Evolutionary conservation across 2,113 vertebrate genomes (phyloP).

Genomic region (Petroica traversi): DNA sequence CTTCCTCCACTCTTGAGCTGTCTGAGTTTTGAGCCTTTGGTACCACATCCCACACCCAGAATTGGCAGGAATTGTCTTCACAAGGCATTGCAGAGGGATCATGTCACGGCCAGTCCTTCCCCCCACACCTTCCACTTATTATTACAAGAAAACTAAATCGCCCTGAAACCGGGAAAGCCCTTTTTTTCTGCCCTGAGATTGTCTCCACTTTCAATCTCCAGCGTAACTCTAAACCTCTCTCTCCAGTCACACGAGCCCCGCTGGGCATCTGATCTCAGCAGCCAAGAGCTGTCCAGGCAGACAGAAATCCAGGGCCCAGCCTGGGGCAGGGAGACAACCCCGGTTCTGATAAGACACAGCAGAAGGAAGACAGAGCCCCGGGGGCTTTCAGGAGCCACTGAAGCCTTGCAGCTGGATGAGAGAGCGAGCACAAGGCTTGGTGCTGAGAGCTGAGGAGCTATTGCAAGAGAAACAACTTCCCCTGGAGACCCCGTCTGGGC

Average conservation of each 20-base stretch:
- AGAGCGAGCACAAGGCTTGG: not conserved
- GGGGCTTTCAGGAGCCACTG: not conserved
- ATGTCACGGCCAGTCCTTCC: not conserved
- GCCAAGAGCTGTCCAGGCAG: not conserved
- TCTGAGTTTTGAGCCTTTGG: not conserved
- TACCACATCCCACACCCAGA: not conserved
- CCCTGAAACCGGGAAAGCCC: not conserved
- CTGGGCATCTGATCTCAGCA: not conserved
- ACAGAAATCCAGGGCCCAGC: not conserved
- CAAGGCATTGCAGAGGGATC: not conserved
- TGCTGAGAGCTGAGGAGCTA: not conserved
- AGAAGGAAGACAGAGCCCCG: not conserved
- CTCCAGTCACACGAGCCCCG: not conserved
- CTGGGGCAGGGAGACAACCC: not conserved
- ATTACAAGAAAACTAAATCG: not conserved
- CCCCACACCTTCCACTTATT: not conserved
- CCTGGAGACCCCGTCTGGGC: not conserved
- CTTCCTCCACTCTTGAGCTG: not conserved
- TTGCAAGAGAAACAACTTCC: not conserved
- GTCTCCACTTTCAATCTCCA: not conserved
- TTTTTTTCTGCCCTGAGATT: not conserved
- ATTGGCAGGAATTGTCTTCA: not conserved
- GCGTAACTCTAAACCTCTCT: not conserved
- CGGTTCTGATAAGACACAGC: constrained; percentile 9
- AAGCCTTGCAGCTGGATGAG: constrained; percentile 41